Evolutionary conservation across 2,888 invertebrate species (phyloP), one percentile per base, ranked within the genome.

Genomic region (Ectropis crepuscularia): DNA sequence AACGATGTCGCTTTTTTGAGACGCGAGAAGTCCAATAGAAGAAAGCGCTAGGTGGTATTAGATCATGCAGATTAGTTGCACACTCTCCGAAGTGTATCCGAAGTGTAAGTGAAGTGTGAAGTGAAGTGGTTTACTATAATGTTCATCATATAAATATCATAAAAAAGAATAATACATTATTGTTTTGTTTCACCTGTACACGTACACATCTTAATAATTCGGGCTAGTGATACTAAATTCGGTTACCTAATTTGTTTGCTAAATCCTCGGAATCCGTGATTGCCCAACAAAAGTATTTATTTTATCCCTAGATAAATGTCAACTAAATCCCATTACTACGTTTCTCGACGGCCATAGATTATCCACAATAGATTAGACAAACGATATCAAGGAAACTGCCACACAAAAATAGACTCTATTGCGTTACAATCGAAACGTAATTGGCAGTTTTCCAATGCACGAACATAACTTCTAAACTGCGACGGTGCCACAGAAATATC

Each of bases 391-490:
- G 53, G 64, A 61, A 65, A 62, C 57, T 53, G 61, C 43, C 53
- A 11, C 57, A n/a, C 63, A 47, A 61, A 67, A 63, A 67, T 63
- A 63, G 54, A 67, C 61, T 63, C 39, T 53, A 61, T 58, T 64
- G 62, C 68, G 64, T 49, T 67, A 70, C 69, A 68, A 70, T 69
- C 65, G 59, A 57, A 66, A 58, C 57, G 61, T 64, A 68, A 72
- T 68, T 72, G 72, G 72, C 69, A 65, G 54, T 61, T 67, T 67
- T 69, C 72, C 72, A 72, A 67, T 62, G 67, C 67, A 48, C 61
- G 63, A 64, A 66, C 60, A 55, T 60, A 61, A 55, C 62, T 64
- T 63, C 63, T 70, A 65, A 68, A 58, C 61, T 65, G 50, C 58
- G 65, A 68, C 63, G 54, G 62, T 47, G 65, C 53, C 67, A 62